Percentiles rank a stretch among this genome's conserved stretches.
Conservation (phyloP, 2,888 invertebrate genomes). For the Oxystoma pomonae region DNA sequence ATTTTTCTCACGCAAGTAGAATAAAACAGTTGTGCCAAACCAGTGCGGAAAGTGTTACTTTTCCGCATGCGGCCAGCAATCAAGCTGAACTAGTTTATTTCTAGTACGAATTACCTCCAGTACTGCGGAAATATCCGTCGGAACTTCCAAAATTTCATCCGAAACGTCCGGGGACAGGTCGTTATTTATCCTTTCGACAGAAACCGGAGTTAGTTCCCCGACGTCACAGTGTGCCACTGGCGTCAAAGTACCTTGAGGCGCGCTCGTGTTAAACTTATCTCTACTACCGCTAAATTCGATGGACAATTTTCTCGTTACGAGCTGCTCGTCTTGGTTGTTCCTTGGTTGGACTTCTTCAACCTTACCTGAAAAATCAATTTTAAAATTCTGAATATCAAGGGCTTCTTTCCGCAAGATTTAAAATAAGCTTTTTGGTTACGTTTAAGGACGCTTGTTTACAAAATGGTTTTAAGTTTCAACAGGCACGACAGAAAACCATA, state of each 20-base stretch:
- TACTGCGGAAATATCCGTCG: slow-evolving; percentile 26
- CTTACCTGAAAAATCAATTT: background rate
- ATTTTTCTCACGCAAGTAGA: too few species aligned
- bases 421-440: too few species aligned
- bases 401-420: too few species aligned
- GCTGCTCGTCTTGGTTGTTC: background rate
- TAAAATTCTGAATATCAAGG: too few species aligned
- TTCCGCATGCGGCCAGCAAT: too few species aligned
- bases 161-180: slow-evolving; percentile 34
- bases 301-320: slow-evolving; percentile 32
- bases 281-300: slow-evolving; percentile 42
- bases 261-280: slow-evolving; percentile 35
- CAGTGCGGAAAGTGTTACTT: too few species aligned
- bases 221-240: slow-evolving; percentile 47
- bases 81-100: too few species aligned
- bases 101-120: slow-evolving; percentile 11
- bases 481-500: too few species aligned
- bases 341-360: background rate
- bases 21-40: too few species aligned
- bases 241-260: slow-evolving; percentile 44
- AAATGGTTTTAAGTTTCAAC: too few species aligned
- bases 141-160: slow-evolving; percentile 41
- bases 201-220: slow-evolving; percentile 51
- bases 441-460: too few species aligned
- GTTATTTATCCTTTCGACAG: slow-evolving; percentile 36